A percentile compares a stretch with the other conserved stretches of the same genome.
Conservation (phyloP, 2,888 invertebrate species). For the Tetranychus piercei region DNA sequence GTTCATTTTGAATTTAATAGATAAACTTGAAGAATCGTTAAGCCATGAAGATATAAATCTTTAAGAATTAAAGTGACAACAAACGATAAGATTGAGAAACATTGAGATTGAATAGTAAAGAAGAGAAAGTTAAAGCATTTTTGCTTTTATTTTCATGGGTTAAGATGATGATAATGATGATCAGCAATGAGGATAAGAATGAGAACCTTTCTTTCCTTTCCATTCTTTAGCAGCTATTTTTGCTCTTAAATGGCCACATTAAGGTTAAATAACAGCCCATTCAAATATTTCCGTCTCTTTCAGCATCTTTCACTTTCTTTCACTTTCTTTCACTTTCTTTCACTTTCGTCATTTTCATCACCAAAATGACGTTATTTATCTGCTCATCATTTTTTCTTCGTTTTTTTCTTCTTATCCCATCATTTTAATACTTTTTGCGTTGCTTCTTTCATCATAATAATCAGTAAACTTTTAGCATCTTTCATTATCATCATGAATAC, state of each 20-base stretch:
- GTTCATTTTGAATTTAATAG: not conserved
- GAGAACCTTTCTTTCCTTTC: not conserved
- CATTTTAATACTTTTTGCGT: too few relatives aligned
- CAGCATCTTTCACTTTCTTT: not conserved
- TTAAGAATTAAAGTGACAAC: not conserved
- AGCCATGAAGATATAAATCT: not conserved
- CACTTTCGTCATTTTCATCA: too few relatives aligned
- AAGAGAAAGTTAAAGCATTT: not conserved
- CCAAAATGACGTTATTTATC: too few relatives aligned
- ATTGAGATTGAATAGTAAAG: not conserved
- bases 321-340: not conserved
- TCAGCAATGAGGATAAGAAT: not conserved
- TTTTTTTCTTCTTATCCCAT: not conserved
- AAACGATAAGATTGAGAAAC: not conserved
- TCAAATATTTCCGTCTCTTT: not conserved
- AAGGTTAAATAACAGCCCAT: not conserved
- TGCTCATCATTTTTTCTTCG: not conserved
- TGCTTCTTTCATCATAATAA: too few relatives aligned
- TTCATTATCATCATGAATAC: too few relatives aligned
- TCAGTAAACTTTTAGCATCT: too few relatives aligned
- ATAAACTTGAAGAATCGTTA: not conserved
- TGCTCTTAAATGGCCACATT: not conserved
- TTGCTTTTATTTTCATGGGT: not conserved
- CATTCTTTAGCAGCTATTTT: not conserved
- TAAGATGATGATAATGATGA: not conserved